Base-by-base conservation (phyloP, 2,797 vertebrate genomes). In the Poecilia gillii region DNA sequence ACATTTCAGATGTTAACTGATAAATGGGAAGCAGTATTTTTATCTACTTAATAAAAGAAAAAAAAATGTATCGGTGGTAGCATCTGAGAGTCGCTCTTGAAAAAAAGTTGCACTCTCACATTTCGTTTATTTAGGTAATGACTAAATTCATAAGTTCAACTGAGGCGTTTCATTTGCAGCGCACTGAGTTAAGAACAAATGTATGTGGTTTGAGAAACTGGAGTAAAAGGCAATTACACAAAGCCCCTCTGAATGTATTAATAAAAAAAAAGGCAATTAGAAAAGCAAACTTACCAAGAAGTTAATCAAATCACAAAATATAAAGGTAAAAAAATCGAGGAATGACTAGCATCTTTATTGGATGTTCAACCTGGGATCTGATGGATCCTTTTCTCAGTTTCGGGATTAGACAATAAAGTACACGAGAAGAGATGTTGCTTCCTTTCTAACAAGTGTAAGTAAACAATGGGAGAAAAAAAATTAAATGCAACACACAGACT, bases 231-330 rank as follows among this genome's bases (percentile, higher is more conserved):
- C 6, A n/a, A 12, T 73, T 46, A 64, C 0, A 33, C 4, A 31
- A 43, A 5, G 11, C 33, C 8, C 18, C 16, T 9, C 31, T 51
- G 11, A 20, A 53, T 6, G 36, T 73, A 43, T 73, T 49, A 13
- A 62, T 31, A 5, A 59, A 75, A 74, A 75, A 74, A 74, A 68
- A 70, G 3, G 9, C 11, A 25, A 43, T 70, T 70, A n/a, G 39
- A 43, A 43, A n/a, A n/a, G 4, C 9, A 43, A 70, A 70, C 8
- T n/a, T 43, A 14, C 39, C 11, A 70, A 43, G 23, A 70, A 25
- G 23, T 5, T 70, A 43, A 43, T 70, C 1, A 68, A 12, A 36
- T 39, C 33, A 36, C 7, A 39, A 33, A 64, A 36, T 18, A 16
- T 3, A 41, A 39, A 68, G 36, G 11, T 3, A 5, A 43, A 70